Percentiles rank a stretch among this genome's conserved stretches.
phyloP scores from a whole-genome alignment of 2,113 vertebrate genomes.

The Pedionomus torquatus region DNA sequence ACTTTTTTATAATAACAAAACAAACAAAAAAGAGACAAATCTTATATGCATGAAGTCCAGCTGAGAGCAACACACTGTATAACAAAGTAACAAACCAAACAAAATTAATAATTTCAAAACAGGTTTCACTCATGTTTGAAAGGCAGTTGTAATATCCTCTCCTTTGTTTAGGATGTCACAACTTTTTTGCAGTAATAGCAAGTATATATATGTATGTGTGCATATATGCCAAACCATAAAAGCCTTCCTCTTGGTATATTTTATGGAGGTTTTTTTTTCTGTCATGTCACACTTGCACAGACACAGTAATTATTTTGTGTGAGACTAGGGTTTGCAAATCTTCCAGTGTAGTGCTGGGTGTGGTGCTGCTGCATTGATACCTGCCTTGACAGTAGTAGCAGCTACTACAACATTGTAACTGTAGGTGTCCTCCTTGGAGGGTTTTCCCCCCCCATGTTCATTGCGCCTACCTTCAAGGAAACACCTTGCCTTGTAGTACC shows the following conservation, averaged over 20 bases:
- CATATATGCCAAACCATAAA: not conserved
- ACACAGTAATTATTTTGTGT: not conserved
- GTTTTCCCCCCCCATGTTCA: accelerated
- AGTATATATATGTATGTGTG: not conserved
- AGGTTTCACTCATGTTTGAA: not conserved
- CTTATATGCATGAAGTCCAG: too few species aligned
- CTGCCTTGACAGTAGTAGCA: not conserved
- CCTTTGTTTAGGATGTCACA: not conserved
- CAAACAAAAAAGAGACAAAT: too few species aligned
- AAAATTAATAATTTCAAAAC: not conserved
- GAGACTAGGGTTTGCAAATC: not conserved
- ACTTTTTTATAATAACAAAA: not conserved
- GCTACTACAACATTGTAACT: not conserved
- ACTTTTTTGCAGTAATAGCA: not conserved
- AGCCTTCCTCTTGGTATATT: not conserved
- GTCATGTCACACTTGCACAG: not conserved
- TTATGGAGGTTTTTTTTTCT: not conserved
- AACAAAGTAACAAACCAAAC: not conserved
- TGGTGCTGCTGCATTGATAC: not conserved
- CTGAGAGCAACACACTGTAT: too few species aligned
- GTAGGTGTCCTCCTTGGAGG: not conserved
- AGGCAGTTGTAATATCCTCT: not conserved
- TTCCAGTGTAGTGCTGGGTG: not conserved
- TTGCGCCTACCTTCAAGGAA: not conserved
- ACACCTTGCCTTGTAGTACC: not conserved